Conservation (phyloP, 2,888 invertebrate species). For the Caenorhabditis sp. region DNA sequence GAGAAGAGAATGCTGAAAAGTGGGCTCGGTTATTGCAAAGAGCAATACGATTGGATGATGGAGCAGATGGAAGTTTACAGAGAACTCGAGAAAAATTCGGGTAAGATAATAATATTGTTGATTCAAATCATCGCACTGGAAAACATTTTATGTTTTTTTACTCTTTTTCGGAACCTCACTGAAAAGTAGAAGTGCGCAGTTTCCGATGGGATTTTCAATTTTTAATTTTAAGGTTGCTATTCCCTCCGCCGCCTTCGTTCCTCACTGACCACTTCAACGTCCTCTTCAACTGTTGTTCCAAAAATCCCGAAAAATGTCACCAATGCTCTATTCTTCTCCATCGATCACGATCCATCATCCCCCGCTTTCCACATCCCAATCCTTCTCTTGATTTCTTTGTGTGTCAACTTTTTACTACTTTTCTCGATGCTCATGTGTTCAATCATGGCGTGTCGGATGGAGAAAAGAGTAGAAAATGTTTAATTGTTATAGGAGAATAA, state of each 20-base stretch:
- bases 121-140: too few relatives aligned
- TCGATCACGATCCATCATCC: constrained; percentile 21
- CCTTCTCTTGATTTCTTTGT: constrained; percentile 39
- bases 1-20: constrained; percentile 71
- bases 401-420: constrained; percentile 56
- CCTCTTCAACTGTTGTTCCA: neutral
- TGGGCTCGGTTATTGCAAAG: constrained; percentile 74
- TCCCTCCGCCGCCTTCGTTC: constrained; percentile 64
- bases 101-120: constrained; percentile 25
- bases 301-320: constrained; percentile 18
- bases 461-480: constrained; percentile 36
- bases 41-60: constrained; percentile 77
- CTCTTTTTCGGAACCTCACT: too few relatives aligned
- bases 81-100: constrained; percentile 72
- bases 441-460: constrained; percentile 51
- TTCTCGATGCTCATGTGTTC: constrained; percentile 55
- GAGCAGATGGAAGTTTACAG: constrained; percentile 76
- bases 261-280: neutral
- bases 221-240: constrained; percentile 43
- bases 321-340: neutral
- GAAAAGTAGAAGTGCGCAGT: too few relatives aligned
- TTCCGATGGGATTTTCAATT: too few relatives aligned
- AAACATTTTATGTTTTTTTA: too few relatives aligned
- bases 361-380: constrained; percentile 21
- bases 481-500: constrained; percentile 5